Evolutionary conservation across 2,797 vertebrate genomes (phyloP), one percentile per base, ranked within the genome.

Genomic region (Coregonus ussuriensis): DNA sequence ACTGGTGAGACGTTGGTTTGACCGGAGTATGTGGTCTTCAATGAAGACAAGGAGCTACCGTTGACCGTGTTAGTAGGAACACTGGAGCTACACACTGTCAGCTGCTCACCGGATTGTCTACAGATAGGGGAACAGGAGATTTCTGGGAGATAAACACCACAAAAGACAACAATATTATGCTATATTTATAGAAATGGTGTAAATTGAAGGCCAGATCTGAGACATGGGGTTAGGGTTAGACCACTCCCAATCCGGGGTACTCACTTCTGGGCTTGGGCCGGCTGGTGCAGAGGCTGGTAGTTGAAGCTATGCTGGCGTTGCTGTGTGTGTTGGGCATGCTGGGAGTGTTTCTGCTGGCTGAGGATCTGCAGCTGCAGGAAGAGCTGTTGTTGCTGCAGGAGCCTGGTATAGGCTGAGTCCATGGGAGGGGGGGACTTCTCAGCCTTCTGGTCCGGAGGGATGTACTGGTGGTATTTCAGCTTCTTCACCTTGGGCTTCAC

Each of bases 401-500:
- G 95, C 0, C 97, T 93, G 51, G 98, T 97, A 0, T 99, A 99
- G n/a, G 98, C 97, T 0, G 97, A 98, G 89, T 99, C 98, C 98
- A 99, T 99, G 82, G 97, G 97, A 0, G 98, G 97, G 33, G 97
- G 97, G 2, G 97, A 98, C 88, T 97, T 98, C 91, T 99, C 98
- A 0, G 95, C 96, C 88, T 99, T 99, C 94, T 99, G 98, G 91
- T 99, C 97, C 0, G 98, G 98, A 29, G 98, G 98, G 86, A 99
- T 98, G 91, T 99, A 99, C 92, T 99, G 98, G 87, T 99, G 98
- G 83, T 99, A 99, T 83, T 99, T 99, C 47, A 99, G 95, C 88
- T 99, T 99, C 92, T 98, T 99, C 88, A 99, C 97, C 86, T 99
- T 99, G 0, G 98, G 98, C 89, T 99, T 99, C 87, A 97, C 95